phyloP scores from a whole-genome alignment of 2,113 vertebrate genomes.

The Labeo catla region DNA sequence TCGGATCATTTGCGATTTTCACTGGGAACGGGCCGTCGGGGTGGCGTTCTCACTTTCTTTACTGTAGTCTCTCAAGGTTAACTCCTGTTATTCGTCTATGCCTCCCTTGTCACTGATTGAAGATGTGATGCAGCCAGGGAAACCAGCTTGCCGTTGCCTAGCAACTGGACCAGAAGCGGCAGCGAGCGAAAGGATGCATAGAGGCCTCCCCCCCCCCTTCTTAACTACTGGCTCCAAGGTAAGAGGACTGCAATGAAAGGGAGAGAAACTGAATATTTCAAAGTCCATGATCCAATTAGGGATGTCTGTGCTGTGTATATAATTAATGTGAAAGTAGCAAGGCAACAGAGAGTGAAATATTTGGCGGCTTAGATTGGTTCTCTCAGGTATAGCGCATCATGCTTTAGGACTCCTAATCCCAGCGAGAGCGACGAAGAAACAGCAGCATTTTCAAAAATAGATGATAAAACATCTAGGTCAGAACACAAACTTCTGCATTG shows the following conservation, averaged over 20 bases:
- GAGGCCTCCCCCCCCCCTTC: conserved; percentile 20
- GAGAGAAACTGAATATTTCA: conserved; percentile 60
- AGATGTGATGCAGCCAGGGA: conserved; percentile 19
- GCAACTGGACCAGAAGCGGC: conserved; percentile 63
- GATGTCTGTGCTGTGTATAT: conserved; percentile 44
- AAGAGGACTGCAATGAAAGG: conserved; percentile 50
- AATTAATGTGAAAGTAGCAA: conserved; percentile 34
- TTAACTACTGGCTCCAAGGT: conserved; percentile 34
- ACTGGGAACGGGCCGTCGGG: conserved; percentile 35
- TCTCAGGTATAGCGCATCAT: conserved; percentile 34
- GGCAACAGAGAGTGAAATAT: conserved; percentile 24
- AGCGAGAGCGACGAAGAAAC: conserved; percentile 10
- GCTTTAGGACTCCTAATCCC: conserved; percentile 31
- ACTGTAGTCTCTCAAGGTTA: conserved; percentile 59
- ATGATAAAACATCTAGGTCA: conserved; percentile 43
- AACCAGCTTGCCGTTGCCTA: conserved; percentile 70
- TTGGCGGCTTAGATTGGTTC: conserved; percentile 12
- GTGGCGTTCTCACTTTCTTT: conserved; percentile 23
- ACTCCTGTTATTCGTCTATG: conserved; percentile 50
- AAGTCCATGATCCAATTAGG: conserved; percentile 64
- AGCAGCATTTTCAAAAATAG: conserved; percentile 32
- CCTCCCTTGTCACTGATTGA: conserved; percentile 50
- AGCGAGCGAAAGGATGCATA: conserved; percentile 42
- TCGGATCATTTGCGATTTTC: conserved; percentile 30
- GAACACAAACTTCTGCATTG: conserved; percentile 24